Evolutionary conservation across 2,888 invertebrate species (phyloP), one percentile per base, ranked within the genome.

Genomic region (Opisthograptis luteolata): DNA sequence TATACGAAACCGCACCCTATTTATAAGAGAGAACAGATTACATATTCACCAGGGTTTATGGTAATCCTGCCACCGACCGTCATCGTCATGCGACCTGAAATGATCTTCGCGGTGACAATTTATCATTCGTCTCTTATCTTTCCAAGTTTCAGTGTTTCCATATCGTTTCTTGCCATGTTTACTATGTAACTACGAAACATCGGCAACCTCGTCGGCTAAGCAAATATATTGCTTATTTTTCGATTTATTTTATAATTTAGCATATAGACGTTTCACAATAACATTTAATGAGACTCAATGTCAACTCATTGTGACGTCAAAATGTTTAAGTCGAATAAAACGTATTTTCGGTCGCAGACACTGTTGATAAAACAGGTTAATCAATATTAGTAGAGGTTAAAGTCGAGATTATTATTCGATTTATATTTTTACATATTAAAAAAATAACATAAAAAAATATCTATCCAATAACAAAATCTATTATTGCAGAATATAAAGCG

Each of bases 11-110:
- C 60, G 60, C 68, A 55, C 65, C 62, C 56, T 55, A 56, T 64
- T 65, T 66, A 67, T 62, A 55, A 54, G 58, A 62, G 64, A 65
- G 71, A 70, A 63, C 55, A 58, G 62, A 67, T 78, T 77, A 69
- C 70, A 78, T 80, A 81, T 80, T 80, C 76, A 82, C 74, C 64
- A 67, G 13, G 35, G 35, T 12, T 27, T 49, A 28, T 24, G 64
- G 52, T 56, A 53, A 51, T 59, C n/a, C n/a, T n/a, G n/a, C 51
- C 53, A 49, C 54, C 47, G 43, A 49, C 49, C 53, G 54, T 54
- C 55, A 58, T 61, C 66, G 70, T 73, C 69, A 66, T 60, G 63
- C 58, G 39, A 63, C 63, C 65, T 68, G 53, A 70, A 58, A 54
- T 49, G 57, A 55, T 63, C 58, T 55, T 60, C 53, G 44, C 60